A percentile compares a stretch with the other conserved stretches of the same genome.
Evolutionary conservation across 2,797 vertebrate genomes (phyloP).

Genomic region (Coregonus ussuriensis): DNA sequence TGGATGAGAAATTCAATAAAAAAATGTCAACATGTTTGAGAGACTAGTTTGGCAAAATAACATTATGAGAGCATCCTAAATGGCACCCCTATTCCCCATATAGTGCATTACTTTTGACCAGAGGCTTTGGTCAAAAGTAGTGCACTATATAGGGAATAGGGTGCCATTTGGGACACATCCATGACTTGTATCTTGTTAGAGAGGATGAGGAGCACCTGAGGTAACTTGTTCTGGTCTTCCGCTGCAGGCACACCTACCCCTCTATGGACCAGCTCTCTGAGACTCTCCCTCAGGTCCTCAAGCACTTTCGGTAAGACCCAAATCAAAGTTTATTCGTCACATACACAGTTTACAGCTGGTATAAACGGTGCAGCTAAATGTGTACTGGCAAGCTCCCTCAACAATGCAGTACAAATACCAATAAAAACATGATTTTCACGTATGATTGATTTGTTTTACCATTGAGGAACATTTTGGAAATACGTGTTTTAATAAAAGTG

Average conservation of each 20-base stretch:
- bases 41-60: too few relatives aligned
- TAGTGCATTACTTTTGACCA: too few relatives aligned
- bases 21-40: too few relatives aligned
- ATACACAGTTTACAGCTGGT: neutral
- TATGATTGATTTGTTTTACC: too few relatives aligned
- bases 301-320: slow-evolving; percentile 84
- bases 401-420: neutral
- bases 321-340: neutral
- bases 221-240: slow-evolving; percentile 13
- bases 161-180: too few relatives aligned
- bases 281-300: slow-evolving; percentile 84
- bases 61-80: too few relatives aligned
- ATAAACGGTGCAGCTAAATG: neutral
- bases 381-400: neutral
- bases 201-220: neutral
- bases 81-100: too few relatives aligned
- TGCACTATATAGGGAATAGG: too few relatives aligned
- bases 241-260: slow-evolving; percentile 85
- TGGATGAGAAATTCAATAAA: too few relatives aligned
- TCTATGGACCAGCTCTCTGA: slow-evolving; percentile 95
- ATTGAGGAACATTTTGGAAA: too few relatives aligned
- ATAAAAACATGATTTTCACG: neutral
- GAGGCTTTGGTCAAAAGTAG: too few relatives aligned
- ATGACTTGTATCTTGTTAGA: too few relatives aligned
- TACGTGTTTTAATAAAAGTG: neutral